Percentiles rank a stretch among this genome's conserved stretches.
Conservation (phyloP, 2,113 vertebrate species). For the Tinamus guttatus region DNA sequence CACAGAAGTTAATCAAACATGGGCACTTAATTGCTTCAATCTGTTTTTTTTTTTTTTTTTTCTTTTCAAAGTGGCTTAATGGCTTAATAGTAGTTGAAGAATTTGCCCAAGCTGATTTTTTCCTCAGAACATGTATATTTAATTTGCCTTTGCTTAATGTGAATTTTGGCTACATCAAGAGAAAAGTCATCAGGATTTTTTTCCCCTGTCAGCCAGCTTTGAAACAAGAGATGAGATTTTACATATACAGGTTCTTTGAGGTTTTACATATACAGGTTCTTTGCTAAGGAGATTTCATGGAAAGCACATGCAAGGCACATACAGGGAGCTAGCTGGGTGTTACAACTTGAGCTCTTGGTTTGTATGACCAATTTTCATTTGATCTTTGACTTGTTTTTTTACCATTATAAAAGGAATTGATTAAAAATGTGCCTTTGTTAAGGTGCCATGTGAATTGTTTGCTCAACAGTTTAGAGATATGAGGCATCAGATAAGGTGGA, state of each 20-base stretch:
- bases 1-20: slow-evolving; percentile 29
- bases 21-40: slow-evolving; percentile 19
- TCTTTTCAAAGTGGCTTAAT: neutral
- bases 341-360: neutral
- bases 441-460: slow-evolving; percentile 17
- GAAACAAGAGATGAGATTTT: neutral
- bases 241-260: neutral
- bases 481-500: neutral
- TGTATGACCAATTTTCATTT: neutral
- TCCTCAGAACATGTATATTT: neutral
- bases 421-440: neutral
- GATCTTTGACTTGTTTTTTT: slow-evolving; percentile 1
- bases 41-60: neutral
- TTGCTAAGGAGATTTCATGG: neutral
- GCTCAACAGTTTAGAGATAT: neutral
- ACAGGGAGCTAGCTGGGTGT: neutral
- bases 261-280: neutral
- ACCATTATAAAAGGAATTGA: neutral
- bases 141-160: neutral
- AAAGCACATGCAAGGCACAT: neutral
- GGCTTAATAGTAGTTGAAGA: neutral
- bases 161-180: neutral
- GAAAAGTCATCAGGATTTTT: neutral
- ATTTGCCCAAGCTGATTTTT: slow-evolving; percentile 13
- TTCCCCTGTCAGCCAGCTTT: neutral